A percentile compares a stretch with the other conserved stretches of the same genome.
phyloP scores from a whole-genome alignment of 2,113 vertebrate genomes.

The Furnarius figulus region DNA sequence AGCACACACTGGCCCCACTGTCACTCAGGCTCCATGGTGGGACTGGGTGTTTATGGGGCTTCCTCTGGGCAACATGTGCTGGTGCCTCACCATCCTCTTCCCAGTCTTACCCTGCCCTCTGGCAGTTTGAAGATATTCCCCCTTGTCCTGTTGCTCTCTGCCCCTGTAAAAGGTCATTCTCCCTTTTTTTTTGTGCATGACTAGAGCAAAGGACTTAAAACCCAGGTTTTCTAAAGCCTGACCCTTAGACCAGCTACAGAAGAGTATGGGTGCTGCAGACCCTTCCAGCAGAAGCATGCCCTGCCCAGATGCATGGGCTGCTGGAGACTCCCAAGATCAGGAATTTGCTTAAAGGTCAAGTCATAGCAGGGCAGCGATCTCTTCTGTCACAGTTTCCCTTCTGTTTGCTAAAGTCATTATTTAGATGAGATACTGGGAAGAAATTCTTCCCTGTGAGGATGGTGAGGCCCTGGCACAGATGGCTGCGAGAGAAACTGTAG shows the following conservation, averaged over 20 bases:
- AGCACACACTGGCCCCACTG: accelerated
- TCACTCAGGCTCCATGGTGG: not conserved
- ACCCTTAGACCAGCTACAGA: not conserved
- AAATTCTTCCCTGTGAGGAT: not conserved
- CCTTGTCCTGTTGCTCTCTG: not conserved
- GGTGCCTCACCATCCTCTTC: not conserved
- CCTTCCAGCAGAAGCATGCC: not conserved
- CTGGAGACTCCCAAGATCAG: not conserved
- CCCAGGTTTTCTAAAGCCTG: not conserved
- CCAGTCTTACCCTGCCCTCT: not conserved
- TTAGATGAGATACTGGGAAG: not conserved
- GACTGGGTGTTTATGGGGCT: not conserved
- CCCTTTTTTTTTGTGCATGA: not conserved
- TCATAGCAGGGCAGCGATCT: not conserved
- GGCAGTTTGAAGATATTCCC: not conserved
- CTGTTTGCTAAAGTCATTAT: not conserved
- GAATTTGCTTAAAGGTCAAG: not conserved
- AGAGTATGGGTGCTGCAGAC: not conserved
- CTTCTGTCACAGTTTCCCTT: not conserved
- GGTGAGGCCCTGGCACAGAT: not conserved
- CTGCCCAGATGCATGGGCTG: not conserved
- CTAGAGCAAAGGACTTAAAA: not conserved
- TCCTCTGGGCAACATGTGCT: not conserved
- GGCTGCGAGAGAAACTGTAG: not conserved
- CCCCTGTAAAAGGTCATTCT: not conserved